Conservation (phyloP, 1,140 invertebrate genomes). For the Drosophila bipectinata region DNA sequence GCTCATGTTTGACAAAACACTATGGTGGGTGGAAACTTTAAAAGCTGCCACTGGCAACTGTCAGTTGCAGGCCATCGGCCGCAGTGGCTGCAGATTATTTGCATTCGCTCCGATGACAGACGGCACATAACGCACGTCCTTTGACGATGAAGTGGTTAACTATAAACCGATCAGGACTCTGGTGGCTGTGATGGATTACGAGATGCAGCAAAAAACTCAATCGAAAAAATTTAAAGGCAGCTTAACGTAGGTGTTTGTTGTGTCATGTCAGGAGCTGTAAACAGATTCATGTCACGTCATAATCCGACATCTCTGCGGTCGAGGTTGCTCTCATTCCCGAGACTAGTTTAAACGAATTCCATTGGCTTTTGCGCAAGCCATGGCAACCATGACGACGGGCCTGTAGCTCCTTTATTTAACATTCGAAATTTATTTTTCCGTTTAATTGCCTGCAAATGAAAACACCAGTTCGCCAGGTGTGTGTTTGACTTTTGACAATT, state of each 20-base stretch:
- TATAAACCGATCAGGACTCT: background rate
- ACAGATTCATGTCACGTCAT: background rate
- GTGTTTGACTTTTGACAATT: conserved; percentile 2
- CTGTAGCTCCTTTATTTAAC: background rate
- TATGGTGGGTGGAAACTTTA: conserved; percentile 32
- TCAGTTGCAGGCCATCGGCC: conserved; percentile 4
- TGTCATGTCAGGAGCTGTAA: background rate
- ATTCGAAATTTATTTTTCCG: background rate
- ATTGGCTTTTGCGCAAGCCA: background rate
- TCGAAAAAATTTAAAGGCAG: conserved; percentile 4
- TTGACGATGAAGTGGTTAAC: conserved; percentile 24
- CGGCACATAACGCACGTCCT: conserved; percentile 17
- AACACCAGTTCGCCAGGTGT: conserved; percentile 8
- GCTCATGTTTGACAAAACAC: conserved; percentile 47
- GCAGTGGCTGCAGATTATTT: background rate
- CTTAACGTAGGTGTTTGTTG: background rate
- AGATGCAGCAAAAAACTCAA: background rate
- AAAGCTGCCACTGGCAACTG: conserved; percentile 26
- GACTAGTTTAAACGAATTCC: background rate
- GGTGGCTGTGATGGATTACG: conserved; percentile 15
- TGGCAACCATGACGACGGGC: background rate
- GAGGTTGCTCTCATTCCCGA: background rate
- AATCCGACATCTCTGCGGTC: background rate
- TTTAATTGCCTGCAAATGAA: background rate
- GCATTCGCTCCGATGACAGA: conserved; percentile 23